phyloP scores from a whole-genome alignment of 2,113 vertebrate genomes.

The Cettia cetti region DNA sequence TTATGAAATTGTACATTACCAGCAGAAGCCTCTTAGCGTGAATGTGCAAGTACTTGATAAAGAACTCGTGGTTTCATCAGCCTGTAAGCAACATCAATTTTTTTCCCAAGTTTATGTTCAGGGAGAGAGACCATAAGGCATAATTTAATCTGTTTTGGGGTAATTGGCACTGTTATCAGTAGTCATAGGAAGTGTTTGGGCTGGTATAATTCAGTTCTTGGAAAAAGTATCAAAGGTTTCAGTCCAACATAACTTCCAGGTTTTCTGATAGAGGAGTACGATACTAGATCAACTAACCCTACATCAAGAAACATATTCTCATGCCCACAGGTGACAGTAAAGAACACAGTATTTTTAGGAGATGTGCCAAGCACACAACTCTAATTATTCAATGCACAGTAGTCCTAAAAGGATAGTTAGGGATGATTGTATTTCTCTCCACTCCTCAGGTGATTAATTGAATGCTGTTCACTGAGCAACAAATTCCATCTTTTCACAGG shows the following conservation, averaged over 20 bases:
- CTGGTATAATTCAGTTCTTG: not conserved
- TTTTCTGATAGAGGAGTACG: not conserved
- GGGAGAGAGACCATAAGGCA: not conserved
- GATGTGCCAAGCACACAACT: not conserved
- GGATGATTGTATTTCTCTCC: not conserved
- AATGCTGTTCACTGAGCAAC: not conserved
- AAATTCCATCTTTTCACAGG: not conserved
- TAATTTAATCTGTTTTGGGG: not conserved
- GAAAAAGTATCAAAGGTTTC: not conserved
- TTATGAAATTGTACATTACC: not conserved
- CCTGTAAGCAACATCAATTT: not conserved
- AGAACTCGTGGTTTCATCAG: not conserved
- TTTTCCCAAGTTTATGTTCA: not conserved
- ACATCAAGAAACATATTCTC: not conserved
- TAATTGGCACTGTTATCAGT: not conserved
- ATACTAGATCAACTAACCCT: not conserved
- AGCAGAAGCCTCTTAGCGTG: not conserved
- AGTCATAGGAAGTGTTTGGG: not conserved
- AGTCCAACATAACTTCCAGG: fast-evolving
- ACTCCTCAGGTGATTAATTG: not conserved
- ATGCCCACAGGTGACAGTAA: not conserved
- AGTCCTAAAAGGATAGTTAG: not conserved
- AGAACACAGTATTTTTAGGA: not conserved
- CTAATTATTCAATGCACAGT: not conserved
- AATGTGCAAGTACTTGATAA: not conserved